Conservation (phyloP, 2,797 vertebrate genomes). For the Cyprinella venusta region DNA sequence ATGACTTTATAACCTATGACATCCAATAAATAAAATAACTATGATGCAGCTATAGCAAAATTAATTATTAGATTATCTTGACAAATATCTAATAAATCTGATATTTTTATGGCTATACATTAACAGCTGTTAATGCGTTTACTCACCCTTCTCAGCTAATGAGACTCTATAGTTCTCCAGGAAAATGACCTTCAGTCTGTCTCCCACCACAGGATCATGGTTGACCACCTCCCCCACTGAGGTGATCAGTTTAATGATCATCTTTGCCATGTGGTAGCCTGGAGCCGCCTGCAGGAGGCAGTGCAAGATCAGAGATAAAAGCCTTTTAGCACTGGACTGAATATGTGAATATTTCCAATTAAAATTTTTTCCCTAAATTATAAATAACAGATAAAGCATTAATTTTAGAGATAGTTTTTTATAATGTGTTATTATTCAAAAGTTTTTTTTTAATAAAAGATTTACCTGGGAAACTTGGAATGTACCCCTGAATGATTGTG, state of each 20-base stretch:
- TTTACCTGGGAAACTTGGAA: no score
- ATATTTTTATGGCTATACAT: not conserved
- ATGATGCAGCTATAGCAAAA: not conserved
- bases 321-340: not conserved
- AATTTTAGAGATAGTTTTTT: no score
- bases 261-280: constrained; percentile 90
- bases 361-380: no score
- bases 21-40: not conserved
- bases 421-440: no score
- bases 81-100: not conserved
- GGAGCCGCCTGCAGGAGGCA: constrained; percentile 78
- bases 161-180: constrained; percentile 89
- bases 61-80: not conserved
- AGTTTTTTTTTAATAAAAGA: no score
- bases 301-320: not conserved
- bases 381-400: no score
- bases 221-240: constrained; percentile 83
- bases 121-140: not conserved
- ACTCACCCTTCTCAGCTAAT: constrained; percentile 84
- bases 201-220: constrained; percentile 82
- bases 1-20: not conserved
- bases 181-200: constrained; percentile 85
- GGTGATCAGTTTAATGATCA: constrained; percentile 88
- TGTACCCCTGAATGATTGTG: no score
- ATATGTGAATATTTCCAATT: no score